Base-by-base conservation (phyloP, 2,888 invertebrate genomes). In the Habrosyne pyritoides region DNA sequence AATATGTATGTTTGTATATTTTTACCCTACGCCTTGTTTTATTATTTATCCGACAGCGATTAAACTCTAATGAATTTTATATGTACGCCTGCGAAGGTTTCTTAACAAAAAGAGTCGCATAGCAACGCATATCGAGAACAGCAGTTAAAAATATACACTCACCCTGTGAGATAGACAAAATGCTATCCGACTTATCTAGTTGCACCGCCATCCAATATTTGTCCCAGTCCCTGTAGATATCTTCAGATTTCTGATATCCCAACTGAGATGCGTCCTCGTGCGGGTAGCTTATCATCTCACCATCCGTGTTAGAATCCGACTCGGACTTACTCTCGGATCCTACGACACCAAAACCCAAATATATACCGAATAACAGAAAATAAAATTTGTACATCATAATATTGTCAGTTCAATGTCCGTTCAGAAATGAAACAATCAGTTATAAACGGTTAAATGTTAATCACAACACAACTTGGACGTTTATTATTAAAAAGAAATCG, bases 191-290 rank as follows among this genome's bases (percentile, higher is more conserved):
- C 55, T 77, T 79, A 21, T 79, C 68, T 1, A 65, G 58, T 22
- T 74, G 62, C 18, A 81, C 80, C 1, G 75, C 55, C 5, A 68
- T 71, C 90, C 90, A 92, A 63, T 84, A 91, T 28, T 77, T 81
- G 26, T 78, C 68, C 91, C 91, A 92, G 42, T 86, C 86, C 50
- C 79, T 79, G 66, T 80, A 89, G 0, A 73, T 73, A 56, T 89
- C 88, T 53, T 91, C 89, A 0, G 91, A 87, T 63, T 86, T 88
- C 51, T 90, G 90, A 5, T 66, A 74, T 6, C 64, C 91, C 1
- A 92, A 72, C 46, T 81, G 66, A 0, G 73, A 61, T 0, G 86
- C 85, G 63, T 88, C 84, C 30, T 87, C 87, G 67, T 87, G 84
- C 0, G 84, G 83, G 60, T 75, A 84, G 49, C 57, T 75, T 1